phyloP scores from a whole-genome alignment of 2,888 invertebrate genomes.

The Ennomos fuscantarius region DNA sequence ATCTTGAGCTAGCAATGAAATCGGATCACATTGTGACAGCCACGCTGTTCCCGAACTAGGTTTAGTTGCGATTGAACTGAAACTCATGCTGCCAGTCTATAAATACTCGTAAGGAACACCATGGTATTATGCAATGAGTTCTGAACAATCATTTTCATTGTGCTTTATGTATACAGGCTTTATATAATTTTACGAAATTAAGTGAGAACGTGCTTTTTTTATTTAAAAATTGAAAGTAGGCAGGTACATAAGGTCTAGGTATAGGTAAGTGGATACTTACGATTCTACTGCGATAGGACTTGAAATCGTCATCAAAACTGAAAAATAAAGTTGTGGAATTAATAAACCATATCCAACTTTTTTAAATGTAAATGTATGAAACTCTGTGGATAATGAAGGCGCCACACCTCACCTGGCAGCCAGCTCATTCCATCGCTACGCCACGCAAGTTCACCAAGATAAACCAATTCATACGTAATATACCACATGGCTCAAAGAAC shows the following conservation, averaged over 20 bases:
- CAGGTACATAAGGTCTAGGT: no score
- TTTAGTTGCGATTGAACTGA: conserved; percentile 6
- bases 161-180: conserved; percentile 20
- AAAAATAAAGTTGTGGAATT: no score
- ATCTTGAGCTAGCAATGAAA: not conserved
- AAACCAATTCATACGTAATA: conserved; percentile 5
- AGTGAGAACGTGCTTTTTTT: no score
- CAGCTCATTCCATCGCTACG: not conserved
- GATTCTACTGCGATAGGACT: no score
- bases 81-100: conserved; percentile 8
- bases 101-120: conserved; percentile 16
- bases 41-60: conserved; percentile 5
- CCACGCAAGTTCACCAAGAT: conserved; percentile 1
- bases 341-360: no score
- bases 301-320: no score
- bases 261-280: no score
- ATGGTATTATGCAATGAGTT: not conserved
- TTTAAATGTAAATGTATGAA: no score
- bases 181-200: no score
- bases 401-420: not conserved
- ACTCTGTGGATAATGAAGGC: not conserved
- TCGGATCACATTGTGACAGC: conserved; percentile 19
- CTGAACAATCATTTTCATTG: conserved; percentile 29
- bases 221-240: no score
- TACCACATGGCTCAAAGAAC: conserved; percentile 2